Conservation (phyloP, 2,113 vertebrate genomes). For the Grammatotria lemairii region DNA sequence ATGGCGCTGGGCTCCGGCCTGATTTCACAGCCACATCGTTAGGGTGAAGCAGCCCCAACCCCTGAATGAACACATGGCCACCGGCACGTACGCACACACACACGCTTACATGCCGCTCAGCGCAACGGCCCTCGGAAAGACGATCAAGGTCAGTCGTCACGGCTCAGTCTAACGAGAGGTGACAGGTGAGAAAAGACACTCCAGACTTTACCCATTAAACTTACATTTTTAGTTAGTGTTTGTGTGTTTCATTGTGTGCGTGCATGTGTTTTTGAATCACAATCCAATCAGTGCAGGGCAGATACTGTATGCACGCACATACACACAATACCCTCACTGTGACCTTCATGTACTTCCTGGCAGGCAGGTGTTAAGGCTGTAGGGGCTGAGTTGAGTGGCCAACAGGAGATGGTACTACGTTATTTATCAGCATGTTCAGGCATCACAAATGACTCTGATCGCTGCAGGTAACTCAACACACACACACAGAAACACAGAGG, state of each 20-base stretch:
- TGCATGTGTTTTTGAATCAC: background rate
- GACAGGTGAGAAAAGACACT: slow-evolving; percentile 72
- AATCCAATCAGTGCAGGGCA: background rate
- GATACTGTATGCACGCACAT: background rate
- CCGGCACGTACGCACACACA: background rate
- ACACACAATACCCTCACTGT: slow-evolving; percentile 19
- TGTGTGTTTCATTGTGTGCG: background rate
- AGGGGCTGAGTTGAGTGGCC: slow-evolving; percentile 28
- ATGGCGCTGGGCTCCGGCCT: slow-evolving; percentile 60
- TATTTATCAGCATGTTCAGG: slow-evolving; percentile 43
- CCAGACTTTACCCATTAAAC: slow-evolving; percentile 66
- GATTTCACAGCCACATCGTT: slow-evolving; percentile 78
- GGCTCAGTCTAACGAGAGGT: slow-evolving; percentile 69
- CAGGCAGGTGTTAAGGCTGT: slow-evolving; percentile 51
- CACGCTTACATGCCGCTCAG: background rate
- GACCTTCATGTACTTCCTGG: slow-evolving; percentile 55
- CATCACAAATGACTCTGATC: slow-evolving; percentile 18
- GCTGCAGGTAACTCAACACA: slow-evolving; percentile 9
- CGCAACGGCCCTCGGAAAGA: slow-evolving; percentile 44
- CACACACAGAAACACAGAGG: background rate
- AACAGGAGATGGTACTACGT: slow-evolving; percentile 34
- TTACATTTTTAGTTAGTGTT: slow-evolving; percentile 50
- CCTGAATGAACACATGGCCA: background rate
- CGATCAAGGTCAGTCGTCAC: slow-evolving; percentile 68
- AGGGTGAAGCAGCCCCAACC: slow-evolving; percentile 61